Percentiles rank a stretch among this genome's conserved stretches.
Conservation (phyloP, 2,888 invertebrate genomes). For the Nomada ruficornis region DNA sequence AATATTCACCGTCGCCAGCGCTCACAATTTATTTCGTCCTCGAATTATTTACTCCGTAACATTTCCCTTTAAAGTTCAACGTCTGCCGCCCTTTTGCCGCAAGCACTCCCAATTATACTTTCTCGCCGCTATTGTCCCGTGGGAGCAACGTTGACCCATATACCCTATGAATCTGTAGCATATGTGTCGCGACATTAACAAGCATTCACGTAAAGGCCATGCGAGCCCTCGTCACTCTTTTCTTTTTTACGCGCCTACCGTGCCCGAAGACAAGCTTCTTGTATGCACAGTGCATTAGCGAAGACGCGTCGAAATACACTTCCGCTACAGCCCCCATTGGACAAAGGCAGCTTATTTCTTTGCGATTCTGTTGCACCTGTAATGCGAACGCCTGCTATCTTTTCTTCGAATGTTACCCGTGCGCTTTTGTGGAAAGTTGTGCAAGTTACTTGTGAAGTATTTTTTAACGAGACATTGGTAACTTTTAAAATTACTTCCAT, state of each 20-base stretch:
- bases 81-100: not conserved
- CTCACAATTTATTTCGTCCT: not conserved
- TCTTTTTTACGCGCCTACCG: constrained; percentile 25
- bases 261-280: constrained; percentile 45
- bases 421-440: no score
- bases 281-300: constrained; percentile 67
- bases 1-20: not conserved
- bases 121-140: constrained; percentile 20
- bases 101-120: constrained; percentile 22
- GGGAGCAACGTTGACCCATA: constrained; percentile 33
- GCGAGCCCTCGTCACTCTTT: constrained; percentile 53
- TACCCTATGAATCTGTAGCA: constrained; percentile 4
- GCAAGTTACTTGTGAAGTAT: no score
- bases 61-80: not conserved
- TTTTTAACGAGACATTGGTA: no score
- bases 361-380: constrained; percentile 45
- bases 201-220: constrained; percentile 34
- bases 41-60: not conserved
- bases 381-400: constrained; percentile 20
- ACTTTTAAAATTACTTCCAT: no score
- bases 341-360: constrained; percentile 50
- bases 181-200: constrained; percentile 37
- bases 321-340: constrained; percentile 52
- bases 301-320: constrained; percentile 54
- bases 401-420: not conserved